Evolutionary conservation across 2,113 vertebrate species (phyloP), one percentile per base, ranked within the genome.

Genomic region (Pica pica): DNA sequence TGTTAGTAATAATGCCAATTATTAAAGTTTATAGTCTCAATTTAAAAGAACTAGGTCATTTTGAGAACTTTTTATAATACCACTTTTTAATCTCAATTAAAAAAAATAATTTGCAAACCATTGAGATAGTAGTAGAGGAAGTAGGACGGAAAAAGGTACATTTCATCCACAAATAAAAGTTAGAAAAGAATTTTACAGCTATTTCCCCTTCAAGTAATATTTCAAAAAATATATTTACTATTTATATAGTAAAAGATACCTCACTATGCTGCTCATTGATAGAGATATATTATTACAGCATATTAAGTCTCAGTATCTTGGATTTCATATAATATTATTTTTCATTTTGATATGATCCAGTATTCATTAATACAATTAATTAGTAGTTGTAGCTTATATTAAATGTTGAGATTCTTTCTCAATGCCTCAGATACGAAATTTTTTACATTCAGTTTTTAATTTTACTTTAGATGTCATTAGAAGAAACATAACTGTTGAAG

Each of bases 311-410:
- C 21, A 18, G 13, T 71, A 49, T 57, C 37, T 57, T 64, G 50
- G 63, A 65, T 65, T 91, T 79, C 16, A 87, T 30, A 80, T 52
- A 44, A 28, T 50, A 33, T 49, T 88, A 67, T 84, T 90, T 93
- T 83, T 65, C 24, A 35, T 57, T 55, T 80, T 74, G 74, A 13
- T 28, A 22, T 26, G 12, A 93, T 44, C 11, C 24, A 44, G 11
- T 82, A 83, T 83, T 80, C 63, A 85, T 87, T 87, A 88, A 70
- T 65, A 55, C 24, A 87, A 89, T 79, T 85, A 87, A 95, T 90
- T 78, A 85, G 68, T 69, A 83, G 78, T 56, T 5, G 6, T 61
- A 77, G 10, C 31, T 94, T 80, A 11, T 69, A 61, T 87, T 83
- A 87, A 93, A 67, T 52, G 59, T 44, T 88, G 69, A 79, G 83